These are phyloP conservation scores for Stenoptilia bipunctidactyla DNA, from an alignment of 2,888 invertebrate species.

Conservation along the genomic window DNA sequence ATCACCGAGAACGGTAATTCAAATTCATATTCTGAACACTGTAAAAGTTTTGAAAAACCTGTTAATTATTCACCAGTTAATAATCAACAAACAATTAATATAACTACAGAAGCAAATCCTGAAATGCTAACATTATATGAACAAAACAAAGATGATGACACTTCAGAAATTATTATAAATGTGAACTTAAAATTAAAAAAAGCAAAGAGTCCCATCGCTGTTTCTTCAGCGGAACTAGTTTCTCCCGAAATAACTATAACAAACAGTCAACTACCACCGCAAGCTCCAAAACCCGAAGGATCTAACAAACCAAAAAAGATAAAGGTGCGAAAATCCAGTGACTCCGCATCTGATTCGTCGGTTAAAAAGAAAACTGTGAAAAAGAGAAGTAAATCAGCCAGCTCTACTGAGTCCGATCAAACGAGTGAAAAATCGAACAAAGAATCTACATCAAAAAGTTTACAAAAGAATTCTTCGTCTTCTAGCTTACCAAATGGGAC, in stretches of 20 bases:
- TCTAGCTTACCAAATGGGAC: constrained; percentile 35
- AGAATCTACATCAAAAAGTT: constrained; percentile 26
- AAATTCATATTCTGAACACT: constrained; percentile 25
- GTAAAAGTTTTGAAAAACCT: constrained; percentile 21
- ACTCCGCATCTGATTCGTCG: constrained; percentile 44
- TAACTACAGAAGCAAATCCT: constrained; percentile 25
- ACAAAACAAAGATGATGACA: constrained; percentile 49
- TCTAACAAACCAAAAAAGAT: constrained; percentile 39
- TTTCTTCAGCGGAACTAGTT: constrained; percentile 34
- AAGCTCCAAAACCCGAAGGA: constrained; percentile 57
- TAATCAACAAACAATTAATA: constrained; percentile 3
- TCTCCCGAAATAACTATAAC: constrained; percentile 54
- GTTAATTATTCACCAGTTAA: background rate
- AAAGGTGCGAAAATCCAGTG: constrained; percentile 51
- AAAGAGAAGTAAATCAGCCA: constrained; percentile 53
- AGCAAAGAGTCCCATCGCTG: constrained; percentile 35
- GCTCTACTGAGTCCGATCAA: constrained; percentile 55
- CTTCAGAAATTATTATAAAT: constrained; percentile 54
- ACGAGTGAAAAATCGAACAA: constrained; percentile 35
- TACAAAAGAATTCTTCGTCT: constrained; percentile 30
- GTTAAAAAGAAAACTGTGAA: constrained; percentile 52
- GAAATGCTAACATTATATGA: constrained; percentile 37
- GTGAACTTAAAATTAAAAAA: constrained; percentile 58
- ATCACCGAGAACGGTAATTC: constrained; percentile 21
- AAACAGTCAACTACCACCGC: constrained; percentile 60